Percentiles rank a stretch among this genome's conserved stretches.
Conservation (phyloP, 2,888 invertebrate species). For the Hirtodrosophila duncani region DNA sequence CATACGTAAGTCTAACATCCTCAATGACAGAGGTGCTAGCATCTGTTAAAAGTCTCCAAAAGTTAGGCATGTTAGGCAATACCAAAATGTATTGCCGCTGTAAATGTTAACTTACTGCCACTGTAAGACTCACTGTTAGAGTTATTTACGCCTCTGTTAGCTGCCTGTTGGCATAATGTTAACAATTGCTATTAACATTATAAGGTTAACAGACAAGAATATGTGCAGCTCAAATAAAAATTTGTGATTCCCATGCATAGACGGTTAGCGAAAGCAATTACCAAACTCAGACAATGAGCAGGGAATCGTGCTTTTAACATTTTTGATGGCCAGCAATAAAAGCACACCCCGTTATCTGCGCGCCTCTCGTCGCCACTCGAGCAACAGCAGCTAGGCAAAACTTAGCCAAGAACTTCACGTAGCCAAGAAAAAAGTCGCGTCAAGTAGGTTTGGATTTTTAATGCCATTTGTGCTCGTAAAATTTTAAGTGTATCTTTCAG, state of each 20-base stretch:
- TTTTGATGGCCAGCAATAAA: slow-evolving; percentile 61
- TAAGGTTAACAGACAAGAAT: too few species aligned
- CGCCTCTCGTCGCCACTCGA: neutral
- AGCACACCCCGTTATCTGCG: slow-evolving; percentile 10
- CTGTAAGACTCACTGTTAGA: too few species aligned
- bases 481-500: slow-evolving; percentile 54
- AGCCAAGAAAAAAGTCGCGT: slow-evolving; percentile 44
- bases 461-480: slow-evolving; percentile 62
- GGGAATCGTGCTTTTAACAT: slow-evolving; percentile 50
- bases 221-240: too few species aligned
- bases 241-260: slow-evolving; percentile 2
- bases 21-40: too few species aligned
- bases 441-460: slow-evolving; percentile 59
- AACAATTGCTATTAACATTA: too few species aligned
- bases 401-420: slow-evolving; percentile 47
- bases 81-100: too few species aligned
- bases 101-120: too few species aligned
- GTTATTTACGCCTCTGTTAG: too few species aligned
- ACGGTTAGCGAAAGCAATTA: slow-evolving; percentile 47
- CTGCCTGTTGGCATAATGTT: too few species aligned
- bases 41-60: too few species aligned
- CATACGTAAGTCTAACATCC: too few species aligned
- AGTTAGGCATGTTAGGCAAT: too few species aligned
- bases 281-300: slow-evolving; percentile 50
- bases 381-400: slow-evolving; percentile 21